Base-by-base conservation (phyloP, 2,797 vertebrate species). In the Melanotaenia pygmaea region DNA sequence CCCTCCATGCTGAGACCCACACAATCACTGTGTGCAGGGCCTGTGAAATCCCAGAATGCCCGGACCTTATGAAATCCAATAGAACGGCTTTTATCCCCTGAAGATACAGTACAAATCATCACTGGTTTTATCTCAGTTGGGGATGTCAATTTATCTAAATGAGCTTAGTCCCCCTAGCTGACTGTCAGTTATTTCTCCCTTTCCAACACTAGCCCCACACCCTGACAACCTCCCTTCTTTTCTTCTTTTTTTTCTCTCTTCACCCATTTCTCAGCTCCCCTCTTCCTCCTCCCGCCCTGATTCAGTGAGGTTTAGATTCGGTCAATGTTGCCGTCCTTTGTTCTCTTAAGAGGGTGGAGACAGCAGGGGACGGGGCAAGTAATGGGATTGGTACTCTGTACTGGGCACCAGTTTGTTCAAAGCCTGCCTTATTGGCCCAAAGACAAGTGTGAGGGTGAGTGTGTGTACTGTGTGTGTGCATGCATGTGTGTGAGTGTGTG, bases 91-190 rank as follows among this genome's bases (percentile, higher is more conserved):
- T 96, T 96, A 96, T 97, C 93, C 94, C 95, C 95, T 83, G 92
- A 96, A 97, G 96, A 96, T 96, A 96, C 95, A 96, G 95, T 95
- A 95, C 94, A 98, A 97, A 98, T 97, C 96, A 97, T 95, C 92
- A 89, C 94, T 95, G 95, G 96, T 95, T 98, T 98, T 96, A 96
- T 97, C 97, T 96, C 96, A 95, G 96, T 93, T 94, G 95, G 96
- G 94, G 94, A 94, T 95, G 96, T 95, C 94, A 94, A 94, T 96
- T 96, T 97, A 91, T 98, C 95, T 95, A 96, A 97, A 97, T 96
- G 94, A 94, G 91, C 96, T 90, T 96, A 95, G 93, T 95, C 93
- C 93, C 92, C 94, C 94, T 94, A 93, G 93, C 94, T 96, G 96
- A 93, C 95, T 94, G 93, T 96, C 95, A 96, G 88, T 83, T 88